phyloP scores from a whole-genome alignment of 1,140 invertebrate genomes.

The Drepana arcuata region DNA sequence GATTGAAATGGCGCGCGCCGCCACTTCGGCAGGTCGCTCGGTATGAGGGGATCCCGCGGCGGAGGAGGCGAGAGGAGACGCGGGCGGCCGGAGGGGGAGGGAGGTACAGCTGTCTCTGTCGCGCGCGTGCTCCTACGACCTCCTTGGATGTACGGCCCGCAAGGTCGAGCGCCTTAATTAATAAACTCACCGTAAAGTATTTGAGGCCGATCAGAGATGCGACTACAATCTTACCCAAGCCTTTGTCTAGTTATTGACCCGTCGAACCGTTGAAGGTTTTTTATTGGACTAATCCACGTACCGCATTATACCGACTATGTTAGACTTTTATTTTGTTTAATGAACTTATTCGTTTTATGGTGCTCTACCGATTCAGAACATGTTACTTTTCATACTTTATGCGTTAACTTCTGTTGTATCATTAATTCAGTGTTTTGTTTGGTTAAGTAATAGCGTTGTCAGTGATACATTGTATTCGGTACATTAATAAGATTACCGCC shows the following conservation, averaged over 20 bases:
- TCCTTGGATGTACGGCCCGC: conserved; percentile 67
- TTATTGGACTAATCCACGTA: conserved; percentile 24
- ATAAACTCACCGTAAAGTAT: conserved; percentile 70
- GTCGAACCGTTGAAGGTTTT: conserved; percentile 27
- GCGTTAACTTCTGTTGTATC: not conserved
- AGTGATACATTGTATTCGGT: conserved; percentile 4
- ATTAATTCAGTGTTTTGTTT: not conserved
- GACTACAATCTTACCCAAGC: conserved; percentile 58
- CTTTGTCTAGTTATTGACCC: conserved; percentile 68
- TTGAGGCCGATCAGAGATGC: conserved; percentile 61
- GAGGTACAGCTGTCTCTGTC: conserved; percentile 31
- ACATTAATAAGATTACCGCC: conserved; percentile 11
- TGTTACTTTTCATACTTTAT: no score
- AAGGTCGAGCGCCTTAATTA: conserved; percentile 70
- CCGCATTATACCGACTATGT: no score
- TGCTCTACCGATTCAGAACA: no score
- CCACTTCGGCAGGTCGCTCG: conserved; percentile 17
- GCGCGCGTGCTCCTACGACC: conserved; percentile 45
- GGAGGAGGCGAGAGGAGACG: conserved; percentile 12
- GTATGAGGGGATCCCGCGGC: conserved; percentile 9
- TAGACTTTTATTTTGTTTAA: no score
- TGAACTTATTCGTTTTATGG: no score
- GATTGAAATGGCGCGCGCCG: conserved; percentile 28
- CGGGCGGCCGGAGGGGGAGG: conserved; percentile 11
- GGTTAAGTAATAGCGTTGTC: not conserved